A percentile compares a stretch with the other conserved stretches of the same genome.
Evolutionary conservation across 2,888 invertebrate species (phyloP).

Genomic region (Xanthia togata): DNA sequence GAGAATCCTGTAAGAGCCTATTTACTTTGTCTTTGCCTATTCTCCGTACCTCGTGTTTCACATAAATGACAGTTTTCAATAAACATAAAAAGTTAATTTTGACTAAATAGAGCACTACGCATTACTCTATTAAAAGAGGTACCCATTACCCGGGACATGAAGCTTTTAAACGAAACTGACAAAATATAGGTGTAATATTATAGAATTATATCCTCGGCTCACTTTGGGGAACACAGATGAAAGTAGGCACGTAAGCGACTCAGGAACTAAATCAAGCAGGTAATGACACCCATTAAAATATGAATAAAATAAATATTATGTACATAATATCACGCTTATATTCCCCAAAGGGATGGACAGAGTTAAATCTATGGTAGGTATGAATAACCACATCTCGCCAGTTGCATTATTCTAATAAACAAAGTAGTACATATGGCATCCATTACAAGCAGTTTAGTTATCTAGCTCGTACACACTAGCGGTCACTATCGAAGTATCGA

Average conservation of each 20-base stretch:
- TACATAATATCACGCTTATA: background rate
- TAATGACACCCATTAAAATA: background rate
- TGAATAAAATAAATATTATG: background rate
- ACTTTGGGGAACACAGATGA: background rate
- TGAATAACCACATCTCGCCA: background rate
- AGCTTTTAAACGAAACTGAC: background rate
- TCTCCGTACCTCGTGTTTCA: background rate
- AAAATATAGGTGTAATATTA: background rate
- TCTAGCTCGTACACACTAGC: conserved; percentile 40
- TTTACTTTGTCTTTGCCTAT: too few species aligned
- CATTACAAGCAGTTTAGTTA: conserved; percentile 62
- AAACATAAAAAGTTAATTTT: background rate
- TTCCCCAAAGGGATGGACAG: background rate
- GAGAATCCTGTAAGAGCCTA: background rate
- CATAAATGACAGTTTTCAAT: background rate
- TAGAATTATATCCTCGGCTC: background rate
- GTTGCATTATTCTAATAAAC: conserved; percentile 22
- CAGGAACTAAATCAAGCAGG: background rate
- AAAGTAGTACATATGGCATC: conserved; percentile 48
- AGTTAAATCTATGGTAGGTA: background rate
- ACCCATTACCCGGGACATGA: background rate
- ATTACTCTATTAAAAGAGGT: background rate
- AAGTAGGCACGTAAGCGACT: background rate
- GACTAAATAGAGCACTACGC: background rate
- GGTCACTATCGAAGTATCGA: conserved; percentile 77